Percentiles rank a stretch among this genome's conserved stretches.
These are phyloP conservation scores for Dendrolimus houi DNA, from an alignment of 2,888 invertebrate species.

Conservation along the genomic window DNA sequence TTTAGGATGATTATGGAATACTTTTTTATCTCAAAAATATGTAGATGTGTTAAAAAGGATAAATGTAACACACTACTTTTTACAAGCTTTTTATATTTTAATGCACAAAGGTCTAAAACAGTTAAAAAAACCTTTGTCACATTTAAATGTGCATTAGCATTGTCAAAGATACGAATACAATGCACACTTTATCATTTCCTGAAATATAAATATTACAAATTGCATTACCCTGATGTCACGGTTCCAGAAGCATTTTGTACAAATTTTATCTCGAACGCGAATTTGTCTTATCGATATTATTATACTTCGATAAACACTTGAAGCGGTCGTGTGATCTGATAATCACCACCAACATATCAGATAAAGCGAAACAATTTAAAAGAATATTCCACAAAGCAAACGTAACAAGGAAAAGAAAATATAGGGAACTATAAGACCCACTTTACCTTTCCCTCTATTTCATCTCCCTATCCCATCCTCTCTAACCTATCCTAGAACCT, in stretches of 20 bases:
- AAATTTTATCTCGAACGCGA: conserved; percentile 12
- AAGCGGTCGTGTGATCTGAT: conserved; percentile 21
- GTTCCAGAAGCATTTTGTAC: conserved; percentile 9
- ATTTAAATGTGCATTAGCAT: conserved; percentile 4
- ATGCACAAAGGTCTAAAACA: too few species aligned
- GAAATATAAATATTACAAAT: conserved; percentile 3
- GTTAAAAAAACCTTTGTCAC: not conserved
- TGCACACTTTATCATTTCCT: conserved; percentile 9
- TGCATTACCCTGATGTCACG: conserved; percentile 7
- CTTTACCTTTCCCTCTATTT: too few species aligned
- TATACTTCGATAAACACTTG: conserved; percentile 22
- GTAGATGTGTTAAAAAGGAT: too few species aligned
- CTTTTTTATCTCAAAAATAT: too few species aligned
- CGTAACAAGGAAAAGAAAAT: not conserved
- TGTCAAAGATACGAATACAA: conserved; percentile 6
- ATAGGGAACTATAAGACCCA: too few species aligned
- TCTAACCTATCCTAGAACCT: too few species aligned
- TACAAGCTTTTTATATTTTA: too few species aligned
- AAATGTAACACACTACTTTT: too few species aligned
- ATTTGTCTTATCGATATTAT: conserved; percentile 15
- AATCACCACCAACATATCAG: conserved; percentile 12
- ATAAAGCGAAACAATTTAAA: not conserved
- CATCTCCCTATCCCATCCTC: too few species aligned
- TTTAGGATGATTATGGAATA: too few species aligned
- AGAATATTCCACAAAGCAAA: not conserved